A percentile compares a stretch with the other conserved stretches of the same genome.
Conservation (phyloP, 2,113 vertebrate genomes). For the Heterotilapia buettikoferi region DNA sequence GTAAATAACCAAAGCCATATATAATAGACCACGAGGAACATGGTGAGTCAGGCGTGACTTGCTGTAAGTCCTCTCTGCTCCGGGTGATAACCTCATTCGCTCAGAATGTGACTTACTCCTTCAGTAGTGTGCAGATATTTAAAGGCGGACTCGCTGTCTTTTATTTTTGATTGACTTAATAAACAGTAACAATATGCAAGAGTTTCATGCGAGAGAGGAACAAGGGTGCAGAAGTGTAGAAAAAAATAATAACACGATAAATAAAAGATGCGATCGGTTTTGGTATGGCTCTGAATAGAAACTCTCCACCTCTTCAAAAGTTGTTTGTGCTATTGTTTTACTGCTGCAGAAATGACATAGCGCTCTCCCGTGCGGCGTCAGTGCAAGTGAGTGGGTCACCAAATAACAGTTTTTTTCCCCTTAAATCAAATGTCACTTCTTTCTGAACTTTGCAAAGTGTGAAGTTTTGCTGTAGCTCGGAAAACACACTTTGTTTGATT, state of each 20-base stretch:
- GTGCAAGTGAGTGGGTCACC: neutral
- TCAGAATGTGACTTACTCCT: conserved; percentile 24
- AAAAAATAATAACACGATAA: neutral
- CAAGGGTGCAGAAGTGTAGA: neutral
- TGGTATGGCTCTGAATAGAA: neutral
- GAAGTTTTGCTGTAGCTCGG: neutral
- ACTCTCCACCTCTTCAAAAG: neutral
- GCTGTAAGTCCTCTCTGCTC: conserved; percentile 37
- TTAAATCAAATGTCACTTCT: neutral
- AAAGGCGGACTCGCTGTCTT: neutral
- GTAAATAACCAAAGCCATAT: conserved; percentile 48
- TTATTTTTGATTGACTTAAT: neutral
- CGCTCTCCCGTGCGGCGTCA: neutral
- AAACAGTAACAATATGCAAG: neutral
- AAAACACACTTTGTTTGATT: neutral
- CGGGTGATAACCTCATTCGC: conserved; percentile 25
- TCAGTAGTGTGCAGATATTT: neutral
- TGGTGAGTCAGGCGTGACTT: conserved; percentile 46
- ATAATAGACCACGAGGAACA: conserved; percentile 26
- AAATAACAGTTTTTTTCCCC: neutral
- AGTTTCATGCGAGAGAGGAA: neutral
- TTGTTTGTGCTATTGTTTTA: neutral
- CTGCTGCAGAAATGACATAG: neutral
- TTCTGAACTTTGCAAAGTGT: neutral
- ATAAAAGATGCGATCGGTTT: neutral